Base-by-base conservation (phyloP, 2,888 invertebrate genomes). In the Chaetoderma sp. region DNA sequence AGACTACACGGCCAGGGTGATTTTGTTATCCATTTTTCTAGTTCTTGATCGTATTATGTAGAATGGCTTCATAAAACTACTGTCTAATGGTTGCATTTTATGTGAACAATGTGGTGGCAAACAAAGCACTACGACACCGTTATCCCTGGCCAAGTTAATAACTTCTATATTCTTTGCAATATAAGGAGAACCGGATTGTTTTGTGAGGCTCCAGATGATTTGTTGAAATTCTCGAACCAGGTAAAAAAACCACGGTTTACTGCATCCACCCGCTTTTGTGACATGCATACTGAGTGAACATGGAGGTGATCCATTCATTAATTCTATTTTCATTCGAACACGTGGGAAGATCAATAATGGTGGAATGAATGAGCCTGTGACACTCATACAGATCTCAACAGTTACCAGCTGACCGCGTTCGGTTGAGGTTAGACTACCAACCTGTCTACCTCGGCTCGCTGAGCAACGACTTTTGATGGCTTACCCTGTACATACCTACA, bases 81-180 rank as follows among this genome's bases (percentile, higher is more conserved):
- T 18, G 21, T 56, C 56, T 13, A 56, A 25, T 5, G 56, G 56
- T n/a, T 56, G 56, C 36, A 56, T 32, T 16, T 36, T 32, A 56
- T 56, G 56, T 10, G 56, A 36, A 39, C 56, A 56, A 36, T 36
- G 32, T 18, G 56, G 39, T 16, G n/a, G n/a, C n/a, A n/a, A n/a
- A n/a, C n/a, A n/a, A n/a, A n/a, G n/a, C n/a, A n/a, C n/a, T n/a
- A n/a, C n/a, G n/a, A n/a, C n/a, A n/a, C n/a, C n/a, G n/a, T n/a
- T n/a, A n/a, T n/a, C n/a, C n/a, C n/a, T n/a, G n/a, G n/a, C n/a
- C n/a, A n/a, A n/a, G n/a, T n/a, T n/a, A n/a, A n/a, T n/a, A n/a
- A n/a, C n/a, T n/a, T 36, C 56, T 16, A 56, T 56, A n/a, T 21
- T 18, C 18, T 32, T 25, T 5, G 25, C n/a, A 32, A 25, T 6